These are phyloP conservation scores for Drosophila koepferae DNA, from an alignment of 2,888 invertebrate species.

Conservation along the genomic window DNA sequence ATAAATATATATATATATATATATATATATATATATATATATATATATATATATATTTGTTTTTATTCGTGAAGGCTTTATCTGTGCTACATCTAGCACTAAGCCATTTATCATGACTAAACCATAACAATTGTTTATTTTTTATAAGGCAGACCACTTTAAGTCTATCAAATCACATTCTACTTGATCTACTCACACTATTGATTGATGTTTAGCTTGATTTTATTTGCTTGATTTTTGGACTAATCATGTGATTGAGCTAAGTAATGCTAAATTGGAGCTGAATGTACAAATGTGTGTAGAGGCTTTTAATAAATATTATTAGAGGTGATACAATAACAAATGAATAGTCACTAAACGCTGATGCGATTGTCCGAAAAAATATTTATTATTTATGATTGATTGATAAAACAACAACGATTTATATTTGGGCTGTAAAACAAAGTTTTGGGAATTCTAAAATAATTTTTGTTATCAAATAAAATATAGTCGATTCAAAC, in stretches of 20 bases:
- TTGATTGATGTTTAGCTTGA: background rate
- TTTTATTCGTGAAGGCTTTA: background rate
- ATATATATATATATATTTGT: background rate
- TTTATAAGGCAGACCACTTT: background rate
- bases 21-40: no score
- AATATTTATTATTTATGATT: background rate
- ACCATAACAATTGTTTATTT: slow-evolving; percentile 6
- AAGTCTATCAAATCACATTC: background rate
- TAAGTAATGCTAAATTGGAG: background rate
- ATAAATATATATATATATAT: no score
- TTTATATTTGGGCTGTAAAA: background rate
- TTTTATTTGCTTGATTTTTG: background rate
- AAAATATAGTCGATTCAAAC: background rate
- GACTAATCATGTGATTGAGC: background rate
- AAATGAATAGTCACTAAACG: background rate
- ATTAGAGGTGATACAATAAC: slow-evolving; percentile 2
- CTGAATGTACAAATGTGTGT: slow-evolving; percentile 2
- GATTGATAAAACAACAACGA: background rate
- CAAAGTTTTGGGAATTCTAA: background rate
- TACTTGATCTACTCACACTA: background rate
- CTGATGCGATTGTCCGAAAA: background rate
- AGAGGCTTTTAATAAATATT: slow-evolving; percentile 2
- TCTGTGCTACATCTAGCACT: background rate
- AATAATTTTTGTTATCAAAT: background rate
- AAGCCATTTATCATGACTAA: slow-evolving; percentile 1